A percentile compares a stretch with the other conserved stretches of the same genome.
Evolutionary conservation across 2,113 vertebrate species (phyloP).

Genomic region (Cyphomyrus plagiostoma): DNA sequence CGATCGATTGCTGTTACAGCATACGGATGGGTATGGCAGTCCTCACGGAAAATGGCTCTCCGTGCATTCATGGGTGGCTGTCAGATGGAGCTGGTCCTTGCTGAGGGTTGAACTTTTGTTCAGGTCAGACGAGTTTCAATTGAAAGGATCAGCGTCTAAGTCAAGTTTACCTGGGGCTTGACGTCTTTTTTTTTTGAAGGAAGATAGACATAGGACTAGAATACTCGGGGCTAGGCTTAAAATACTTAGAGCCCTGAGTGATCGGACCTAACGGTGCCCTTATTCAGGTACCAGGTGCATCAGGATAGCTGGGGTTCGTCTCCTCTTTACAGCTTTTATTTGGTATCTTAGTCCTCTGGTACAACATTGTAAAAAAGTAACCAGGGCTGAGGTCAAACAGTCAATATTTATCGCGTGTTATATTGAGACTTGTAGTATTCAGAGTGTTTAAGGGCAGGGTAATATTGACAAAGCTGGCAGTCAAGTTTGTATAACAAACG

Average conservation of each 20-base stretch:
- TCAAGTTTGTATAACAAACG: not conserved
- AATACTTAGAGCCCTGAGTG: too few relatives aligned
- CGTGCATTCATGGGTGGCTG: not conserved
- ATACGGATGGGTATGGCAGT: not conserved
- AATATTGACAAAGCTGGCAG: not conserved
- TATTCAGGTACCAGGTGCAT: too few relatives aligned
- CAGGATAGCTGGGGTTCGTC: not conserved
- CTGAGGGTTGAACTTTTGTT: not conserved
- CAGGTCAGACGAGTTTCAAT: not conserved
- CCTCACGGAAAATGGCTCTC: not conserved
- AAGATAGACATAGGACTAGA: not conserved
- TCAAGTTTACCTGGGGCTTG: too few relatives aligned
- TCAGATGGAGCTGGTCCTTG: not conserved
- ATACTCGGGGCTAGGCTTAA: too few relatives aligned
- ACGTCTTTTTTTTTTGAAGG: too few relatives aligned
- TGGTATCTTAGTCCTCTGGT: not conserved
- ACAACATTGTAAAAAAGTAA: not conserved
- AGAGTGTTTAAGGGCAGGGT: not conserved
- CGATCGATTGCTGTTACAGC: not conserved
- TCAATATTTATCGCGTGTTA: not conserved
- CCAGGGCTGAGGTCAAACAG: not conserved
- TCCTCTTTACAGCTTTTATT: not conserved
- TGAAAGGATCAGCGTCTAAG: too few relatives aligned
- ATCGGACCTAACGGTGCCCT: too few relatives aligned
- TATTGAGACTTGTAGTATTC: not conserved